These are phyloP conservation scores for Ochropacha duplaris DNA, from an alignment of 2,888 invertebrate genomes.

Conservation along the genomic window DNA sequence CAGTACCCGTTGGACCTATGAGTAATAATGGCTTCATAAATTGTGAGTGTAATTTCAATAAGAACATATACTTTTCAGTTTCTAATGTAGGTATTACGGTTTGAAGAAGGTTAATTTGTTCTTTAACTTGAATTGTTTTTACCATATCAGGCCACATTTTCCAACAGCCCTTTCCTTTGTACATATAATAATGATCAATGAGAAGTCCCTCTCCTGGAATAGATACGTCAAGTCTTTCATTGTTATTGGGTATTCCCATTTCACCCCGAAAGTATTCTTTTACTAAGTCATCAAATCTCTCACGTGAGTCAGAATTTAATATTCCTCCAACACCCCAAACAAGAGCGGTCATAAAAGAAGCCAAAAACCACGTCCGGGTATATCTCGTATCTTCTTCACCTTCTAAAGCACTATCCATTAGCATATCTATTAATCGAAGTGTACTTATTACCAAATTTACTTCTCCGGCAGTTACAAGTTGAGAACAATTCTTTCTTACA, in stretches of 20 bases:
- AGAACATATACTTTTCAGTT: slow-evolving; percentile 89
- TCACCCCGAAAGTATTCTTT: slow-evolving; percentile 78
- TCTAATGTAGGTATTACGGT: slow-evolving; percentile 94
- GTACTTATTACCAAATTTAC: slow-evolving; percentile 88
- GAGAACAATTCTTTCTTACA: slow-evolving; percentile 86
- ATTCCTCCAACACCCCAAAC: slow-evolving; percentile 95
- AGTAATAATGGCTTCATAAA: slow-evolving; percentile 86
- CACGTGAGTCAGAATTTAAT: slow-evolving; percentile 87
- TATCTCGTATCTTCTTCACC: slow-evolving; percentile 88
- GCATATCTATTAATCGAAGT: slow-evolving; percentile 89
- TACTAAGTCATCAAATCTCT: slow-evolving; percentile 85
- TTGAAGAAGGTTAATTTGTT: slow-evolving; percentile 86
- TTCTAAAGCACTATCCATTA: slow-evolving; percentile 87
- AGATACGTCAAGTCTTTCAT: slow-evolving; percentile 88
- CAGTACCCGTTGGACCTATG: slow-evolving; percentile 93
- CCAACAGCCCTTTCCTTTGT: slow-evolving; percentile 93
- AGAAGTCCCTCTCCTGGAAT: slow-evolving; percentile 90
- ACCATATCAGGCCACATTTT: slow-evolving; percentile 92
- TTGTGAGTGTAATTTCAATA: slow-evolving; percentile 89
- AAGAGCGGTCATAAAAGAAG: slow-evolving; percentile 88
- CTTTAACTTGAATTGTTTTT: slow-evolving; percentile 76
- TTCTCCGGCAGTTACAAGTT: slow-evolving; percentile 86
- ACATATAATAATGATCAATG: slow-evolving; percentile 92
- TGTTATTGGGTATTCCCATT: slow-evolving; percentile 56
- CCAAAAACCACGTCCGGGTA: slow-evolving; percentile 88